Evolutionary conservation across 2,113 vertebrate species (phyloP).

Genomic region (Oryzias melastigma): DNA sequence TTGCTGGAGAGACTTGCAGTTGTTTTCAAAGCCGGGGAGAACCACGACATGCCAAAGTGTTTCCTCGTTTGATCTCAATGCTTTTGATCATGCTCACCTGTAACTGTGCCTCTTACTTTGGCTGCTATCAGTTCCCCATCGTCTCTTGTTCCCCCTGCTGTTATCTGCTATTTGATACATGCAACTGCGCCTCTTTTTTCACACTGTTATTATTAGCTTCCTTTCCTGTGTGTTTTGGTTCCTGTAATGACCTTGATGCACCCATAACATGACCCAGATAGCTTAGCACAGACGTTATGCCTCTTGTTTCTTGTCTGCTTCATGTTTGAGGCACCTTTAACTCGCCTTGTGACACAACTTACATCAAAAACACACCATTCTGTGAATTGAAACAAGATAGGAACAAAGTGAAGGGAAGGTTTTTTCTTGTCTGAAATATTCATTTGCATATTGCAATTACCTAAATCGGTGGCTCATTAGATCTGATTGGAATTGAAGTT

Average conservation of each 20-base stretch:
- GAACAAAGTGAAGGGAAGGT: neutral
- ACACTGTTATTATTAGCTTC: constrained; percentile 15
- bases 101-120: neutral
- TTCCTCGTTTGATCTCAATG: constrained; percentile 11
- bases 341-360: neutral
- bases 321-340: neutral
- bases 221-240: neutral
- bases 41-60: constrained; percentile 9
- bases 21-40: constrained; percentile 24
- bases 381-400: no score
- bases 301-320: neutral
- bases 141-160: constrained; percentile 3
- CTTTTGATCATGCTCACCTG: constrained; percentile 15
- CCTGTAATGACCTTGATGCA: neutral
- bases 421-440: neutral
- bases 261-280: no score
- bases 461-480: neutral
- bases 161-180: constrained; percentile 15
- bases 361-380: no score
- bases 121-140: neutral
- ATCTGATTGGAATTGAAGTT: neutral
- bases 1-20: constrained; percentile 24
- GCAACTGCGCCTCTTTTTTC: constrained; percentile 1
- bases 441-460: neutral
- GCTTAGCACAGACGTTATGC: no score